A percentile compares a stretch with the other conserved stretches of the same genome.
Conservation (phyloP, 1,140 invertebrate genomes). For the Sesamia nonagrioides region DNA sequence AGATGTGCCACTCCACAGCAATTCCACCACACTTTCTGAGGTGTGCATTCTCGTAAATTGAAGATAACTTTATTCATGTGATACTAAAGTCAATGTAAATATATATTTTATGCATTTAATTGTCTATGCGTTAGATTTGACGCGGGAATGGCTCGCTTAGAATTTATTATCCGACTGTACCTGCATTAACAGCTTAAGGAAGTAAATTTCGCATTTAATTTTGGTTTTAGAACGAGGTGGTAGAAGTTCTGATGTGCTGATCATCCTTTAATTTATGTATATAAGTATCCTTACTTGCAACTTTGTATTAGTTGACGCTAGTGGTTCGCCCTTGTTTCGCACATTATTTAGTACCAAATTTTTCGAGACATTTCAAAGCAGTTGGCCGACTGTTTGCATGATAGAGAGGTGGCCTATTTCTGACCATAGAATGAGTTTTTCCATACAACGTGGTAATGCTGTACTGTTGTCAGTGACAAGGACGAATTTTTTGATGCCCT, state of each 20-base stretch:
- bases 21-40: neutral
- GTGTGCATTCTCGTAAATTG: constrained; percentile 43
- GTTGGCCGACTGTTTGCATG: too few species aligned
- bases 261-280: neutral
- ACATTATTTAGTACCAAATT: too few species aligned
- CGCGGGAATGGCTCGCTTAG: constrained; percentile 14
- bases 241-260: neutral
- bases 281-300: too few species aligned
- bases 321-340: too few species aligned
- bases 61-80: constrained; percentile 48
- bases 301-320: too few species aligned
- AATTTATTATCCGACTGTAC: constrained; percentile 26
- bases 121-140: constrained; percentile 41
- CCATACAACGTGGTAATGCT: too few species aligned
- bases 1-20: neutral
- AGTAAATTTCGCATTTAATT: constrained; percentile 26
- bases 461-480: too few species aligned
- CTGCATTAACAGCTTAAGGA: constrained; percentile 34
- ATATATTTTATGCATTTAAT: constrained; percentile 49
- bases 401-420: too few species aligned
- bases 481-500: too few species aligned
- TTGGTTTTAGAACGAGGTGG: neutral
- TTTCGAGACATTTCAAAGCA: too few species aligned
- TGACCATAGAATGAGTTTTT: too few species aligned
- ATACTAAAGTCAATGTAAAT: constrained; percentile 47